Conservation (phyloP, 1,140 invertebrate species). For the Leucophenga varia region DNA sequence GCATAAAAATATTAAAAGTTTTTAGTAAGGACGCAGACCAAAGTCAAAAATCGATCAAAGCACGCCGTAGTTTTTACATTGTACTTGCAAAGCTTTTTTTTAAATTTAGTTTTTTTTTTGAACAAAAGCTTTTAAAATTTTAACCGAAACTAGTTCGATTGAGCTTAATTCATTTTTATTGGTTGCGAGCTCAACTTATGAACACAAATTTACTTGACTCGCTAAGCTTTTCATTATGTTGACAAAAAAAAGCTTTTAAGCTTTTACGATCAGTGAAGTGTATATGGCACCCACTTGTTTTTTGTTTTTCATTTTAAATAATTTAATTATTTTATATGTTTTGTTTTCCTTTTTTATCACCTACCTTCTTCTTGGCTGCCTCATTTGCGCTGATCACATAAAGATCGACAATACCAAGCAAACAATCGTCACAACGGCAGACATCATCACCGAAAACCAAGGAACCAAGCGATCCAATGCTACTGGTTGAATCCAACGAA, state of each 20-base stretch:
- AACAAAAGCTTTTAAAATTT: not conserved
- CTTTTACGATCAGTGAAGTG: no score
- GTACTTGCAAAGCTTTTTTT: no score
- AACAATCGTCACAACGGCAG: slow-evolving; percentile 79
- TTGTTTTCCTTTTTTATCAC: slow-evolving; percentile 10
- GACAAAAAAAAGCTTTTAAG: not conserved
- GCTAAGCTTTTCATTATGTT: no score
- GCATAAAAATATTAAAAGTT: no score
- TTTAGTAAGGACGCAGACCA: no score
- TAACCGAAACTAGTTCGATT: not conserved
- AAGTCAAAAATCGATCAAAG: no score
- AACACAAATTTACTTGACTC: no score
- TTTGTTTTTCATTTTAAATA: not conserved
- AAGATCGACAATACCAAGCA: slow-evolving; percentile 76
- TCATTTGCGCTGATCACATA: slow-evolving; percentile 65
- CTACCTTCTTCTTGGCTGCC: slow-evolving; percentile 71
- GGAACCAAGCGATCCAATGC: slow-evolving; percentile 69
- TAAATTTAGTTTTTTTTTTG: no score
- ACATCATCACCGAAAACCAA: slow-evolving; percentile 66
- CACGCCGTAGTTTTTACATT: no score
- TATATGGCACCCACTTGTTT: no score
- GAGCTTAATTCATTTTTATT: not conserved
- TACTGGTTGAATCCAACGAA: slow-evolving; percentile 76
- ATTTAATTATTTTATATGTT: no score
- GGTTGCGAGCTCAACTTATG: no score